Evolutionary conservation across 2,888 invertebrate species (phyloP).

Genomic region (Choreutis nemorana): DNA sequence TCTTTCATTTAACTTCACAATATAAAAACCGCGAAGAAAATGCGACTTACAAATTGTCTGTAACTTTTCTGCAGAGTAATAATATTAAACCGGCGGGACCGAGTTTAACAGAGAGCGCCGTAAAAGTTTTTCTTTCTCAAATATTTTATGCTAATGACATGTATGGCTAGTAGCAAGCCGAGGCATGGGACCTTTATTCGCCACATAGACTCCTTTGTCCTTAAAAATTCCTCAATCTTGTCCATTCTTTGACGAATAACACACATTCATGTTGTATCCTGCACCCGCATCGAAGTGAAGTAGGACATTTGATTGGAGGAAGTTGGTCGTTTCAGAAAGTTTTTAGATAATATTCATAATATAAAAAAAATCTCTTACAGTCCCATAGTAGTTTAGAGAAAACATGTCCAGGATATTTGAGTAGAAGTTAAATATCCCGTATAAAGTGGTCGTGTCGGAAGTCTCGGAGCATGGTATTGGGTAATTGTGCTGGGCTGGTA

Average conservation of each 20-base stretch:
- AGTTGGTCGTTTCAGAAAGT: too few species aligned
- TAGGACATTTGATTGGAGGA: too few species aligned
- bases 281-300: too few species aligned
- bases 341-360: background rate
- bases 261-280: too few species aligned
- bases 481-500: slow-evolving; percentile 32
- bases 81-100: slow-evolving; percentile 15
- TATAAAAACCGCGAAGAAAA: slow-evolving; percentile 32
- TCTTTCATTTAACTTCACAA: slow-evolving; percentile 35
- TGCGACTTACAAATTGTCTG: slow-evolving; percentile 28
- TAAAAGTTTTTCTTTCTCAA: background rate
- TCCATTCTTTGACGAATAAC: background rate
- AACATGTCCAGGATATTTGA: too few species aligned
- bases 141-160: slow-evolving; percentile 1
- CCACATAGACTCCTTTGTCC: background rate
- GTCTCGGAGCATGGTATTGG: slow-evolving; percentile 19
- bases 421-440: background rate
- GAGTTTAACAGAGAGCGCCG: background rate
- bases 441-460: slow-evolving; percentile 8
- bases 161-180: too few species aligned
- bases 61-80: slow-evolving; percentile 19
- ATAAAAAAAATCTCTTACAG: background rate
- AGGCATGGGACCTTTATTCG: too few species aligned
- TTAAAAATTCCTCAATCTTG: background rate
- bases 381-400: background rate